Base-by-base conservation (phyloP, 2,113 vertebrate species). In the Procavia capensis region DNA sequence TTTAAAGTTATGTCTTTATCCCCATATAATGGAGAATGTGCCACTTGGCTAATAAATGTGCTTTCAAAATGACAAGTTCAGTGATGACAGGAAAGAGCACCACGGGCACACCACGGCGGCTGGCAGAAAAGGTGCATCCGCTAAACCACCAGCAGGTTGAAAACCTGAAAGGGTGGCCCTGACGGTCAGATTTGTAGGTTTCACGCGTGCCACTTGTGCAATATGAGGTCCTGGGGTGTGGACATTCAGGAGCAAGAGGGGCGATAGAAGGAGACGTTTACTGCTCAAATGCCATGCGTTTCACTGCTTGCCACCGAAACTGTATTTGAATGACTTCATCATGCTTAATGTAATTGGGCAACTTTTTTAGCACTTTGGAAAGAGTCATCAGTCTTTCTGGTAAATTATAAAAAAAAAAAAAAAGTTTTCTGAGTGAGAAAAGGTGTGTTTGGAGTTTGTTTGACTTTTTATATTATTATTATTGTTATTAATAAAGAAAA, bases 301-400 rank as follows among this genome's bases (percentile, higher is more conserved):
- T 41, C 50, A 80, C 96, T 59, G 25, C 0, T 97, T 92, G 97
- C 97, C 95, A 68, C 97, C 95, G 96, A 97, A 98, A 95, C 97
- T 98, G 97, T 97, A 96, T 97, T 97, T 97, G 97, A 97, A 98
- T 98, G 98, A 98, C 98, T 98, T 95, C 96, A 97, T 97, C 81
- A 98, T 87, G 96, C 94, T 98, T 98, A 96, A 97, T 97, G 68
- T 98, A 98, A 98, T 98, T 98, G 98, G 98, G 98, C 97, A 97
- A 98, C 98, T 99, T 99, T 98, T 99, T 99, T 98, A 99, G 99
- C 99, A 99, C 99, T 99, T 99, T 99, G 98, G 98, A 99, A 98
- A 98, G 98, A 98, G 99, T 98, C 99, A 98, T 99, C 97, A 97
- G 98, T 97, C 98, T 98, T 98, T 98, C 98, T 98, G 98, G 97